phyloP scores from a whole-genome alignment of 2,113 vertebrate species.

The Lichenostomus cassidix region DNA sequence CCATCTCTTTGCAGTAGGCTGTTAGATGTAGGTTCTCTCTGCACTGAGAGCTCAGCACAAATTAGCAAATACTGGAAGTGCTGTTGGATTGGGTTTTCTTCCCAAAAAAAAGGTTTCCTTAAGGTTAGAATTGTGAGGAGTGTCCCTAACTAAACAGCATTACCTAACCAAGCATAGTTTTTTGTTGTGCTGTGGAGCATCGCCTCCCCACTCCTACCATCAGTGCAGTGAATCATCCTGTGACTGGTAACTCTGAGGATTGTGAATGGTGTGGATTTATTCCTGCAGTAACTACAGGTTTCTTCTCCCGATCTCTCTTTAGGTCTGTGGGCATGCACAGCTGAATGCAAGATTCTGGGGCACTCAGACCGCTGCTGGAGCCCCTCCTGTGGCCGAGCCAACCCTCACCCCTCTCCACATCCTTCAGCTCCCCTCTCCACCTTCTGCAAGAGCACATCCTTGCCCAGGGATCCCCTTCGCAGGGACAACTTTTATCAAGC shows the following conservation, averaged over 20 bases:
- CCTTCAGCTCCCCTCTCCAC: constrained; percentile 81
- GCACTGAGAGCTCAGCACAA: background rate
- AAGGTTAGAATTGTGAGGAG: background rate
- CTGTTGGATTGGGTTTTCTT: background rate
- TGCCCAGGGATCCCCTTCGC: constrained; percentile 86
- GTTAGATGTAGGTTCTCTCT: background rate
- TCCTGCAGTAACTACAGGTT: background rate
- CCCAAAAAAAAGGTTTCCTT: background rate
- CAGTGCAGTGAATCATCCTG: background rate
- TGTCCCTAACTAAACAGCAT: background rate
- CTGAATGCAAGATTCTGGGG: constrained; percentile 93
- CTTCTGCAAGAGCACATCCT: constrained; percentile 90
- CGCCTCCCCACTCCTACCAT: fast-evolving
- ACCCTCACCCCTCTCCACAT: constrained; percentile 73
- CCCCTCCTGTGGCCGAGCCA: constrained; percentile 86
- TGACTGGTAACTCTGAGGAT: background rate
- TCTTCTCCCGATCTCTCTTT: background rate
- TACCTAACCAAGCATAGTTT: background rate
- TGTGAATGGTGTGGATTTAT: background rate
- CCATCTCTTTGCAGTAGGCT: background rate
- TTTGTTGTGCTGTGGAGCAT: background rate
- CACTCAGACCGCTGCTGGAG: constrained; percentile 98
- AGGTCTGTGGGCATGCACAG: constrained; percentile 97
- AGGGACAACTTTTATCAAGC: constrained; percentile 89
- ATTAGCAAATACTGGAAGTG: background rate